Base-by-base conservation (phyloP, 1,140 invertebrate genomes). In the Mycetomoellerius zeteki region DNA sequence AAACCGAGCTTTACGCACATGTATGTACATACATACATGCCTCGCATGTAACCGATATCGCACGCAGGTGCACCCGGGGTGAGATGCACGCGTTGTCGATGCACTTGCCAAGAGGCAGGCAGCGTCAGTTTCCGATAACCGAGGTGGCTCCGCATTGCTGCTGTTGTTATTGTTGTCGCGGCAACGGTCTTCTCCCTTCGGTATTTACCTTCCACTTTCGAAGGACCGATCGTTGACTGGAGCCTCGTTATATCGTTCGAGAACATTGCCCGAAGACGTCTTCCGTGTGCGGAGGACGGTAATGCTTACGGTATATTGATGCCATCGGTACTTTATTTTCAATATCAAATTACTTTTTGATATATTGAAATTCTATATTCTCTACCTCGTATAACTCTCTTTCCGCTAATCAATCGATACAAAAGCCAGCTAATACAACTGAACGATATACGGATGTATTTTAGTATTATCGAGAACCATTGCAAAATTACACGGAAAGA, bases 81-180 rank as follows among this genome's bases (percentile, higher is more conserved):
- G 50, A 62, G 52, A n/a, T 58, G 24, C 50, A 33, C 33, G 58
- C 37, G 33, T 85, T 64, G 27, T 50, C 54, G 69, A 21, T n/a
- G 86, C 60, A 73, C 19, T 88, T 88, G 43, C 69, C 73, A 65
- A 50, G 56, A 89, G 60, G 54, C 54, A 52, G 60, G 76, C 82
- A 73, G 58, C 87, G 73, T 27, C 24, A 58, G 52, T 88, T 88
- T 75, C 73, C 88, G 81, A 88, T 88, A 88, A 88, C 75, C 47
- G 69, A 88, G 52, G 8, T 54, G 37, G 47, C 24, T 85, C 69
- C n/a, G 65, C 65, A 67, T 75, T 62, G 52, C 58, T 54, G 54
- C 60, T 27, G 84, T 21, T 69, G 73, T 86, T 75, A 54, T 71
- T 60, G 82, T 88, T 78, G 67, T 86, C 37, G 67, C 76, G 69